These are phyloP conservation scores for Dasyurus viverrinus DNA, from an alignment of 2,113 vertebrate genomes.

Conservation along the genomic window DNA sequence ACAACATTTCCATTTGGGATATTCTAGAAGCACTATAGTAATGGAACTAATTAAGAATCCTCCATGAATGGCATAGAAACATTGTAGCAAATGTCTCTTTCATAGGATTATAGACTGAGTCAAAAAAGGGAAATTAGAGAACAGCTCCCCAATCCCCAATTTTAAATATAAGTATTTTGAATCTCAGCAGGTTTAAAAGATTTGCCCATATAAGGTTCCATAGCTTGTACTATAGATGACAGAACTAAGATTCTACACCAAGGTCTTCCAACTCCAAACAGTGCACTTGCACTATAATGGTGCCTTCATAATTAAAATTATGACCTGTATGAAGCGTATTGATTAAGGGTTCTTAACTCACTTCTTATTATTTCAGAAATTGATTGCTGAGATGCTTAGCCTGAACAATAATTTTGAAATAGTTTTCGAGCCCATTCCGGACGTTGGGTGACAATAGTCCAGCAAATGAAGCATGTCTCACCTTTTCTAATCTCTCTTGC, in stretches of 20 bases:
- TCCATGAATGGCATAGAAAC: constrained; percentile 60
- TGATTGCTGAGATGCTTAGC: constrained; percentile 49
- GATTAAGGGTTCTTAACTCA: constrained; percentile 70
- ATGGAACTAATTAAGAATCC: constrained; percentile 66
- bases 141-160: neutral
- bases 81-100: constrained; percentile 60
- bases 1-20: constrained; percentile 50
- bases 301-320: constrained; percentile 61
- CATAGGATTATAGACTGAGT: neutral
- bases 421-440: constrained; percentile 48
- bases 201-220: neutral
- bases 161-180: neutral
- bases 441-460: neutral
- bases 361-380: constrained; percentile 68
- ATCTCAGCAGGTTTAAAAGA: neutral
- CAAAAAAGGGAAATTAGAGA: neutral
- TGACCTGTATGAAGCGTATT: constrained; percentile 65
- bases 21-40: constrained; percentile 56
- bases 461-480: neutral
- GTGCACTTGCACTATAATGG: neutral
- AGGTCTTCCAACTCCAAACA: neutral
- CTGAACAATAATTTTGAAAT: constrained; percentile 43
- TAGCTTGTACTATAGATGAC: neutral
- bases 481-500: constrained; percentile 14
- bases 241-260: neutral